Evolutionary conservation across 2,888 invertebrate species (phyloP).

Genomic region (Venusia cambrica): DNA sequence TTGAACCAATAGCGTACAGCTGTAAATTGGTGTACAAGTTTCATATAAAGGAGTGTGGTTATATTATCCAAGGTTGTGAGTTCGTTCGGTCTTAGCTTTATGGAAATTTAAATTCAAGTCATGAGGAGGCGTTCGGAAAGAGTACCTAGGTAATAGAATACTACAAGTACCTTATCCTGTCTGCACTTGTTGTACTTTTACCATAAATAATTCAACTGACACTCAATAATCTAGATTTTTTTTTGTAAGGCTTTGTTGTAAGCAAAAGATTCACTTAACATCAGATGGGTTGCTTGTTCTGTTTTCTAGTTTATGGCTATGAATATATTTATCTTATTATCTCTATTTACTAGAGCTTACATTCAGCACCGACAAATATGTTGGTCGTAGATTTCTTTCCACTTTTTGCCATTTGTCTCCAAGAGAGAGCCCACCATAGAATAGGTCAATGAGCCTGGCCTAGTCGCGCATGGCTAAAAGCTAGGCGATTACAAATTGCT

Average conservation of each 20-base stretch:
- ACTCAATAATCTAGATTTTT: too few relatives aligned
- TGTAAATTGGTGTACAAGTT: constrained; percentile 9
- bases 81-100: constrained; percentile 27
- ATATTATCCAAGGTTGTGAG: constrained; percentile 25
- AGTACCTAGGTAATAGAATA: constrained; percentile 3
- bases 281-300: too few relatives aligned
- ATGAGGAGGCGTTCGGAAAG: constrained; percentile 7
- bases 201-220: too few relatives aligned
- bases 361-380: constrained; percentile 2
- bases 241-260: too few relatives aligned
- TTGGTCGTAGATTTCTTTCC: constrained; percentile 10
- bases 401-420: constrained; percentile 15
- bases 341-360: too few relatives aligned
- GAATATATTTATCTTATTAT: too few relatives aligned
- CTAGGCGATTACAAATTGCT: constrained; percentile 28
- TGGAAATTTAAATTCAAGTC: constrained; percentile 30
- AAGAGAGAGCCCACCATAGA: constrained; percentile 16
- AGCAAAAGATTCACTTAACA: too few relatives aligned
- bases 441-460: constrained; percentile 25
- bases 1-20: constrained; percentile 10
- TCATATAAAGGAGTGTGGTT: constrained; percentile 6
- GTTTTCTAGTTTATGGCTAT: too few relatives aligned
- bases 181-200: too few relatives aligned
- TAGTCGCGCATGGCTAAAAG: constrained; percentile 10
- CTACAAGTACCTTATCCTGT: too few relatives aligned